Conservation (phyloP, 2,113 vertebrate genomes). For the Strigops habroptila region DNA sequence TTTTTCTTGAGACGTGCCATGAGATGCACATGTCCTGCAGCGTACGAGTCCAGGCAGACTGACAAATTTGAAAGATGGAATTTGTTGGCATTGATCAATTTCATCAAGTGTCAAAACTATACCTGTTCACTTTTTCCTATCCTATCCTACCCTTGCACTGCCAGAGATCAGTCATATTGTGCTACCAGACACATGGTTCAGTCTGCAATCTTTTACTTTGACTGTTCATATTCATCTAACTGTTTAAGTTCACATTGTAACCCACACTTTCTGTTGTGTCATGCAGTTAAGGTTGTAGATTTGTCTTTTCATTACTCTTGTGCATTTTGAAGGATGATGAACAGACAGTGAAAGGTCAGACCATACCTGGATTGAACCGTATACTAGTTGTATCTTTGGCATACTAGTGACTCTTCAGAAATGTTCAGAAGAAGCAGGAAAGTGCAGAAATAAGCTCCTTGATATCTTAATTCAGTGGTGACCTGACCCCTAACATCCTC, state of each 20-base stretch:
- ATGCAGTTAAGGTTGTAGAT: background rate
- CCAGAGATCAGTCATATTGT: background rate
- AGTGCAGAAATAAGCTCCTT: background rate
- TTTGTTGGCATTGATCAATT: background rate
- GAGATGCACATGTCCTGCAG: background rate
- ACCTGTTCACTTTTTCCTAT: background rate
- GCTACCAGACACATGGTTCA: background rate
- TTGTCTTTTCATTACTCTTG: background rate
- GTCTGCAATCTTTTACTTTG: background rate
- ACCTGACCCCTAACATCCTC: background rate
- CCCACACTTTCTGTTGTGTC: background rate
- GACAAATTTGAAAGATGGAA: background rate
- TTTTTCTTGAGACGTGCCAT: background rate
- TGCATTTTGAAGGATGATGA: background rate
- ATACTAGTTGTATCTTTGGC: background rate
- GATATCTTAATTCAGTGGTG: background rate
- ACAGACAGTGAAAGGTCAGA: background rate
- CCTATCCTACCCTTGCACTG: background rate
- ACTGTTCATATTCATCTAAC: background rate
- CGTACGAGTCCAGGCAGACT: accelerated
- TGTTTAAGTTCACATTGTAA: background rate
- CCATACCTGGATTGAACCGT: background rate
- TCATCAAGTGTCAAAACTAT: background rate
- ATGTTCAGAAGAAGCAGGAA: background rate
- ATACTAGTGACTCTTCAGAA: background rate